phyloP scores from a whole-genome alignment of 2,888 invertebrate species.

The Amorpha juglandis region DNA sequence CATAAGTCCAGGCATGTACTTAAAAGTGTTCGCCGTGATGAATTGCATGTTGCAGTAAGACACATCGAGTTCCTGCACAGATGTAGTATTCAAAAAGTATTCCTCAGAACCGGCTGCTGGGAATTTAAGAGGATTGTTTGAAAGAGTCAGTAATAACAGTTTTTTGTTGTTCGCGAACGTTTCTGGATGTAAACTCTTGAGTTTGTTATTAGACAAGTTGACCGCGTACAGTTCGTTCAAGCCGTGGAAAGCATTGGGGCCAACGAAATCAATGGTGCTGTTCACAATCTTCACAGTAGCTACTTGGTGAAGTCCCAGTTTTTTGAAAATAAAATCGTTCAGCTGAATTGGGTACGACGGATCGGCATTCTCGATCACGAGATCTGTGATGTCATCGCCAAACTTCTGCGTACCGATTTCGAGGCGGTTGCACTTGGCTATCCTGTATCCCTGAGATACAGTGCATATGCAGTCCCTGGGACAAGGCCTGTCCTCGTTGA shows the following conservation, averaged over 20 bases:
- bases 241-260: conserved; percentile 88
- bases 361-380: conserved; percentile 87
- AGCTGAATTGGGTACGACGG: conserved; percentile 84
- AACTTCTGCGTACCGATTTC: conserved; percentile 87
- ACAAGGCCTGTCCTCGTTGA: conserved; percentile 81
- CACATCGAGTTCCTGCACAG: conserved; percentile 88
- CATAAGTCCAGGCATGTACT: conserved; percentile 86
- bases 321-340: conserved; percentile 85
- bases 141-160: conserved; percentile 86
- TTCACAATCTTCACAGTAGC: conserved; percentile 88
- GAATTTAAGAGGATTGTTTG: conserved; percentile 86
- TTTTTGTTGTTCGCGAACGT: conserved; percentile 88
- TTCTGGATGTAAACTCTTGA: conserved; percentile 87
- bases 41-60: conserved; percentile 88
- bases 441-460: conserved; percentile 84
- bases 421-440: conserved; percentile 88
- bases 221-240: conserved; percentile 87
- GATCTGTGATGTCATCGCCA: conserved; percentile 86
- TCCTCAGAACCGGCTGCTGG: conserved; percentile 68
- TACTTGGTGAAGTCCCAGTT: conserved; percentile 86
- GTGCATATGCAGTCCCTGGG: conserved; percentile 86
- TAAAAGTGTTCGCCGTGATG: conserved; percentile 86
- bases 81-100: conserved; percentile 84
- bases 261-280: conserved; percentile 87
- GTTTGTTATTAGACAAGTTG: conserved; percentile 87